Conservation (phyloP, 2,113 vertebrate species). For the Chamaetylas fuelleborni region DNA sequence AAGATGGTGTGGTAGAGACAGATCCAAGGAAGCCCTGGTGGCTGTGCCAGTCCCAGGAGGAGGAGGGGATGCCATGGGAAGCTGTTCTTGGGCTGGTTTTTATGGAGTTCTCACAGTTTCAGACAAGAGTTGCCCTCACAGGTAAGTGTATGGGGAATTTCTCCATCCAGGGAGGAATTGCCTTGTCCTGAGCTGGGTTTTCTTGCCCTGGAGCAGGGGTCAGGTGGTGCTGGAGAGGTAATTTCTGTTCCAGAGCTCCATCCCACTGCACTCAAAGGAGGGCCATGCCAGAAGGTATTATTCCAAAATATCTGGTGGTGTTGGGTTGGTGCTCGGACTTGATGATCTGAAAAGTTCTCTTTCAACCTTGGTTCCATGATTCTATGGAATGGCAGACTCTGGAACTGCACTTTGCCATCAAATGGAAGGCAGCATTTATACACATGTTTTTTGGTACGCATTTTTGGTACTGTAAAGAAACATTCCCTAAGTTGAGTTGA, state of each 20-base stretch:
- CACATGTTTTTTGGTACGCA: neutral
- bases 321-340: neutral
- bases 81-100: neutral
- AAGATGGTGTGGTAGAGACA: neutral
- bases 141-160: neutral
- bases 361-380: neutral
- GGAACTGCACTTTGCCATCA: neutral
- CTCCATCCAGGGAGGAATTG: neutral
- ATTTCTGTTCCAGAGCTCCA: neutral
- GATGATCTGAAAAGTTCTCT: neutral
- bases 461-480: neutral
- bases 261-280: rapidly evolving
- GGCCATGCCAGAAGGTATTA: neutral
- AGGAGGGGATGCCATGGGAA: neutral
- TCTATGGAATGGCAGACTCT: neutral
- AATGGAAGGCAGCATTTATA: neutral
- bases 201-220: neutral
- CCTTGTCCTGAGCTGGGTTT: neutral
- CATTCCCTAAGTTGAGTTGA: neutral
- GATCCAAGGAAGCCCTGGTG: neutral
- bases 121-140: neutral
- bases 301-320: neutral
- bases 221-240: neutral
- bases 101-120: neutral
- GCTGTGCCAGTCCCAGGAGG: neutral